Percentiles rank a stretch among this genome's conserved stretches.
These are phyloP conservation scores for Sarcophaga variegata DNA, from an alignment of 2,888 invertebrate genomes.

Conservation along the genomic window DNA sequence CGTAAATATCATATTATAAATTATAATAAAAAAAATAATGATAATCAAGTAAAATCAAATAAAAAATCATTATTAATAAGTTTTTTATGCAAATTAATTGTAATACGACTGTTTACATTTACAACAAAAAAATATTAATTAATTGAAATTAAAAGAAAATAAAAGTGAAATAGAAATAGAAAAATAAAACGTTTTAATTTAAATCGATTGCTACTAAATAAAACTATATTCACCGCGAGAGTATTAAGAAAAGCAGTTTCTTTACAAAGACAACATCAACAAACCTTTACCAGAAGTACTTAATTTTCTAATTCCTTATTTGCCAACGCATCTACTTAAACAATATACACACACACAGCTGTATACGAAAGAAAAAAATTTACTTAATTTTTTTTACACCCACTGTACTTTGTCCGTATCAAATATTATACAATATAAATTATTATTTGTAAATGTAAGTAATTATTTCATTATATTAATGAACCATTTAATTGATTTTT, in stretches of 20 bases:
- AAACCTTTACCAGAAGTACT: conserved; percentile 50
- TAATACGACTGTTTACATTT: not conserved
- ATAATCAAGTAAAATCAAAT: not conserved
- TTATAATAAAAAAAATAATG: not conserved
- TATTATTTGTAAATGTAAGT: conserved; percentile 61
- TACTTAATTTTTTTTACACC: conserved; percentile 44
- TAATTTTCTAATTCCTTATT: conserved; percentile 30
- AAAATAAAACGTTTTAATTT: no score
- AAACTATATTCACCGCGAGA: not conserved
- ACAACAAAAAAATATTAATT: not conserved
- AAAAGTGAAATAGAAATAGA: not conserved
- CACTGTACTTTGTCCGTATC: not conserved
- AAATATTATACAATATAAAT: conserved; percentile 41
- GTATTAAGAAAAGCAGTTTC: not conserved
- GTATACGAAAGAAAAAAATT: conserved; percentile 2
- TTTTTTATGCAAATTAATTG: not conserved
- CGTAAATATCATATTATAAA: not conserved
- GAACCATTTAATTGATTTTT: no score
- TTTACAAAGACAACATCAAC: not conserved
- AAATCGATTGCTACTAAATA: not conserved
- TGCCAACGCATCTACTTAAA: conserved; percentile 61
- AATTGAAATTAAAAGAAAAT: not conserved
- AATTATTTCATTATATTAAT: conserved; percentile 11
- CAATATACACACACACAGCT: not conserved
- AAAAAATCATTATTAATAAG: not conserved